Evolutionary conservation across 2,888 invertebrate genomes (phyloP).

Genomic region (Sisyra nigra): DNA sequence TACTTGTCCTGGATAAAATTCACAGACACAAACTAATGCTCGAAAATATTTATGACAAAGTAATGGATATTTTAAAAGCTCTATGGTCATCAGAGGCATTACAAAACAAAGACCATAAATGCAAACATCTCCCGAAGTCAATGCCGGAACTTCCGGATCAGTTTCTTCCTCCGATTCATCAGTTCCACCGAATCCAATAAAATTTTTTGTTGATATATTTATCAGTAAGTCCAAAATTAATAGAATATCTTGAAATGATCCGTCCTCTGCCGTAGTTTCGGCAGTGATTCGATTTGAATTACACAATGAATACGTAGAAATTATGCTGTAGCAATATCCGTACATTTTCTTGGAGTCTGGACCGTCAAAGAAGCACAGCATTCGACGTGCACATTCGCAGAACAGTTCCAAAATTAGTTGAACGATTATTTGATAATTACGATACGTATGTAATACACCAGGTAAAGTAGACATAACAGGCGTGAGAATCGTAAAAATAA

Average conservation of each 20-base stretch:
- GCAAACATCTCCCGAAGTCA: conserved; percentile 42
- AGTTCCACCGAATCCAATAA: conserved; percentile 22
- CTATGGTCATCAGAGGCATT: conserved; percentile 55
- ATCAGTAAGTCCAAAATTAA: conserved; percentile 61
- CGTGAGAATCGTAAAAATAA: conserved; percentile 40
- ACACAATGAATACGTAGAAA: conserved; percentile 52
- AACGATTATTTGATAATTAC: conserved; percentile 63
- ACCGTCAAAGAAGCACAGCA: conserved; percentile 45
- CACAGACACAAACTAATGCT: conserved; percentile 45
- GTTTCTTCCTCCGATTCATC: conserved; percentile 14
- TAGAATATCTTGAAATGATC: conserved; percentile 56
- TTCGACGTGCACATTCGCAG: conserved; percentile 51
- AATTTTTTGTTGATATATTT: conserved; percentile 26
- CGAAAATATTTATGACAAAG: conserved; percentile 45
- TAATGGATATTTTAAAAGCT: conserved; percentile 51
- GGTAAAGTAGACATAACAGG: conserved; percentile 51
- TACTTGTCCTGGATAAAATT: conserved; percentile 47
- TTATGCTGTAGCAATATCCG: conserved; percentile 47
- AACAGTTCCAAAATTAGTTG: conserved; percentile 58
- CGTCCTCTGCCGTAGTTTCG: conserved; percentile 55
- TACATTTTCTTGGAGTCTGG: conserved; percentile 46
- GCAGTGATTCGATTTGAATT: conserved; percentile 44
- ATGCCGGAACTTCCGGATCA: conserved; percentile 18
- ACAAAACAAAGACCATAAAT: conserved; percentile 52
- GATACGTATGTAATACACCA: conserved; percentile 53